A percentile compares a stretch with the other conserved stretches of the same genome.
phyloP scores from a whole-genome alignment of 2,888 invertebrate species.

The Volucella inflata region DNA sequence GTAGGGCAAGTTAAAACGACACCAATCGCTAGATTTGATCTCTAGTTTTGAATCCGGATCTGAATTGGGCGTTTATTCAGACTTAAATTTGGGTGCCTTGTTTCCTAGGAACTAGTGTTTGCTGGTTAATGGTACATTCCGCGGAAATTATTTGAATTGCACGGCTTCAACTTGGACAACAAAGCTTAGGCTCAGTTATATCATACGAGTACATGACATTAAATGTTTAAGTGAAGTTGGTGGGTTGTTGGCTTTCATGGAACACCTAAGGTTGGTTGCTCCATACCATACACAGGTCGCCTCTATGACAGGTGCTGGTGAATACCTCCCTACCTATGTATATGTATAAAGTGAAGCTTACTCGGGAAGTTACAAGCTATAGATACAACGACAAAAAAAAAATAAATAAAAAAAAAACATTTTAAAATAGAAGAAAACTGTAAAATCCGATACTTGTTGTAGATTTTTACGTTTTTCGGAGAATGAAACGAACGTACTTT shows the following conservation, averaged over 20 bases:
- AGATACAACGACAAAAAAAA: conserved; percentile 3
- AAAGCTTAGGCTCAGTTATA: conserved; percentile 13
- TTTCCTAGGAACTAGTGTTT: conserved; percentile 55
- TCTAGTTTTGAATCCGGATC: conserved; percentile 6
- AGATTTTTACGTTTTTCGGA: conserved; percentile 58
- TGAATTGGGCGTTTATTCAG: too few relatives aligned
- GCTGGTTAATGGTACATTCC: conserved; percentile 68
- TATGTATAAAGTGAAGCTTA: conserved; percentile 15
- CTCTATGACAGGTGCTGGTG: conserved; percentile 52
- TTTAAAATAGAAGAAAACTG: conserved; percentile 46
- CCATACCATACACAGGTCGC: conserved; percentile 8
- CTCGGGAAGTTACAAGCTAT: conserved; percentile 13
- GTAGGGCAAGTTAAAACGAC: conserved; percentile 56
- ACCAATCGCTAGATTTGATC: conserved; percentile 62
- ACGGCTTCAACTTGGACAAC: conserved; percentile 27
- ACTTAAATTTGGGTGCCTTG: conserved; percentile 12
- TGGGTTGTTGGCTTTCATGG: conserved; percentile 37
- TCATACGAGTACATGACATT: conserved; percentile 28
- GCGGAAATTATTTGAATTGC: conserved; percentile 60
- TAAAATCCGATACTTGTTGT: conserved; percentile 74
- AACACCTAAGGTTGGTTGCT: conserved; percentile 17
- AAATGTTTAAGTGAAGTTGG: neutral
- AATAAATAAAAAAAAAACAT: neutral
- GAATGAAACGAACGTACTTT: conserved; percentile 59
- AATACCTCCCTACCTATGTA: neutral